Evolutionary conservation across 1,140 invertebrate genomes (phyloP).

Genomic region (Leptopilina clavipes): DNA sequence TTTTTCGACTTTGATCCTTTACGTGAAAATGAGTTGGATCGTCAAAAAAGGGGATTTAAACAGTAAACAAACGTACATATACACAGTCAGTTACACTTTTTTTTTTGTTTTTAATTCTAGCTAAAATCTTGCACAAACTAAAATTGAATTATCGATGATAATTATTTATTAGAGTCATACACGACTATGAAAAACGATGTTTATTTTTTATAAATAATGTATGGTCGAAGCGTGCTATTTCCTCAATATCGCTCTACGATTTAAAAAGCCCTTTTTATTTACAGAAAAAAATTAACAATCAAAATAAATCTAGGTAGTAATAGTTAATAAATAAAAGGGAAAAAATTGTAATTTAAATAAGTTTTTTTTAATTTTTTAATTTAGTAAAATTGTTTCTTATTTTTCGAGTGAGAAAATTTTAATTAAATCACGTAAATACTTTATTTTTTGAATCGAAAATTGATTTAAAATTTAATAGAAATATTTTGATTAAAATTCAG

Average conservation of each 20-base stretch:
- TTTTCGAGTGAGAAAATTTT: no score
- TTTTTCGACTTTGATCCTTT: slow-evolving; percentile 3
- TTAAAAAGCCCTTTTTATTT: background rate
- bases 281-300: background rate
- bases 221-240: slow-evolving; percentile 22
- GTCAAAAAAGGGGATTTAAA: slow-evolving; percentile 9
- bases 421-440: no score
- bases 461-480: no score
- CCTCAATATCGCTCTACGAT: slow-evolving; percentile 27
- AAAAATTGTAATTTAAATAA: no score
- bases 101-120: slow-evolving; percentile 1
- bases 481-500: no score
- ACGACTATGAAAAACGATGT: slow-evolving; percentile 23
- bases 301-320: no score
- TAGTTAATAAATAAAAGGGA: no score
- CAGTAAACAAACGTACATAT: slow-evolving; percentile 30
- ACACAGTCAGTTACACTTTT: slow-evolving; percentile 17
- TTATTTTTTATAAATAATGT: slow-evolving; percentile 13
- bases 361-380: no score
- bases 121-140: slow-evolving; percentile 21
- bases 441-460: no score
- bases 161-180: background rate
- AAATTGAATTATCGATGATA: slow-evolving; percentile 13
- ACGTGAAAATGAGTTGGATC: slow-evolving; percentile 2
- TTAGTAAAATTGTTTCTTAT: no score